These are phyloP conservation scores for Diplodus sargus DNA, from an alignment of 2,797 vertebrate genomes.

Conservation along the genomic window DNA sequence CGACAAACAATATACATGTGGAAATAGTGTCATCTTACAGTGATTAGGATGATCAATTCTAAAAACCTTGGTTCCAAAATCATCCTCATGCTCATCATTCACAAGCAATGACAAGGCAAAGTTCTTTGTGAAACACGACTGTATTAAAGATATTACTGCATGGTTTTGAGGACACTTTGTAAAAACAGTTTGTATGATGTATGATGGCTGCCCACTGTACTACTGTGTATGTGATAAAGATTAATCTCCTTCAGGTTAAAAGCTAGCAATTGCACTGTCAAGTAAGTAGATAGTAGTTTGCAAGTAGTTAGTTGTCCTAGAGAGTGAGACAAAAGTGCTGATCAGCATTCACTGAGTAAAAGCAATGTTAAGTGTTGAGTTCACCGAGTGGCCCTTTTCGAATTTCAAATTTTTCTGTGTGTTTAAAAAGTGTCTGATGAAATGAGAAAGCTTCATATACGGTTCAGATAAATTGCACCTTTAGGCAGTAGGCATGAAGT, in stretches of 20 bases:
- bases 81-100: too few species aligned
- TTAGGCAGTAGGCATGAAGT: neutral
- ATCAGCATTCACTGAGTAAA: neutral
- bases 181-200: too few species aligned
- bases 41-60: neutral
- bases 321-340: neutral
- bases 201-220: too few species aligned
- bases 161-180: too few species aligned
- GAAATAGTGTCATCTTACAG: neutral
- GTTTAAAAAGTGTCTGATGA: slow-evolving; percentile 4
- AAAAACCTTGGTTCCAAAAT: too few species aligned
- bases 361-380: neutral
- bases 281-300: neutral
- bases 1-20: neutral
- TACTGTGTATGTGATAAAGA: too few species aligned
- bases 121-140: too few species aligned
- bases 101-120: too few species aligned
- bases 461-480: neutral
- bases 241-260: neutral
- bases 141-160: too few species aligned
- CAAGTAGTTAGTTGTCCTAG: neutral
- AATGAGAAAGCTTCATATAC: neutral
- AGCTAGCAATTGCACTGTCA: neutral
- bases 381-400: neutral
- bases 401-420: neutral